Conservation (phyloP, 2,888 invertebrate genomes). For the Parthenolecanium corni region DNA sequence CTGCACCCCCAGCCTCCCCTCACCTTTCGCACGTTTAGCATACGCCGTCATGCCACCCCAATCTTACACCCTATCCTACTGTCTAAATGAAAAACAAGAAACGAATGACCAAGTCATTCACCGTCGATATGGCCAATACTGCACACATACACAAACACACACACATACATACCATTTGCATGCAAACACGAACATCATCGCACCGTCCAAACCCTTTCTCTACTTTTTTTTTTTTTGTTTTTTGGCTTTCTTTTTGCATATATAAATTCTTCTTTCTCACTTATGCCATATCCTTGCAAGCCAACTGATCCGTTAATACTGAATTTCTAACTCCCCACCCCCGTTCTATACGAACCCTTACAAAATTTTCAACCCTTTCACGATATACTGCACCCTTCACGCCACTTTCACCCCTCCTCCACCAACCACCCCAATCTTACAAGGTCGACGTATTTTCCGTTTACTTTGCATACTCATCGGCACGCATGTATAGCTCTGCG, state of each 20-base stretch:
- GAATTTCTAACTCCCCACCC: constrained; percentile 10
- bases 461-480: constrained; percentile 26
- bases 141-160: background rate
- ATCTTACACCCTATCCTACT: background rate
- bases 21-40: too few species aligned
- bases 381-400: too few species aligned
- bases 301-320: constrained; percentile 27
- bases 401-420: too few species aligned
- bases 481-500: constrained; percentile 14
- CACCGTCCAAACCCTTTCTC: constrained; percentile 9
- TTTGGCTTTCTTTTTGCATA: background rate
- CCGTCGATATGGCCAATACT: constrained; percentile 23
- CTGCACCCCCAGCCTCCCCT: too few species aligned
- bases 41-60: background rate
- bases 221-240: too few species aligned
- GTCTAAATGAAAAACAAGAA: constrained; percentile 17
- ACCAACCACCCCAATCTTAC: too few species aligned
- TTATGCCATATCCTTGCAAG: constrained; percentile 23
- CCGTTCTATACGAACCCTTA: constrained; percentile 11
- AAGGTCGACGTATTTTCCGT: constrained; percentile 13
- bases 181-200: background rate
- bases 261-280: constrained; percentile 29
- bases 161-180: background rate
- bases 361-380: background rate
- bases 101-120: constrained; percentile 28